phyloP scores from a whole-genome alignment of 37 sponge, comb jelly and placozoan species.

The Chondrosia reniformis region DNA sequence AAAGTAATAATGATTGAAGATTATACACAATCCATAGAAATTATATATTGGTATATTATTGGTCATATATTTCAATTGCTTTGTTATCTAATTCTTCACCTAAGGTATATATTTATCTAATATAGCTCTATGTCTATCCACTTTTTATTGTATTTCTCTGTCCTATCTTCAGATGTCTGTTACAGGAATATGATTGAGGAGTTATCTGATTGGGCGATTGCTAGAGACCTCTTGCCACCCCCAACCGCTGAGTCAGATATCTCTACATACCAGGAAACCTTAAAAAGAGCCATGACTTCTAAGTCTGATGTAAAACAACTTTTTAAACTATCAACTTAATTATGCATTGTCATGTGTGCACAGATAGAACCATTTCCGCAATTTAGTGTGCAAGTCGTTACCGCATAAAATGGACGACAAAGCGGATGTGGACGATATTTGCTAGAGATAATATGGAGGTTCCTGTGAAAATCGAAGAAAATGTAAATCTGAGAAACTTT shows the following conservation, averaged over 20 bases:
- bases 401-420: too few relatives aligned
- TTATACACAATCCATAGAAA: too few relatives aligned
- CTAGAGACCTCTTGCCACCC: neutral
- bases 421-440: neutral
- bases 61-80: too few relatives aligned
- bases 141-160: neutral
- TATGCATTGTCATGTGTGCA: too few relatives aligned
- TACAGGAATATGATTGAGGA: neutral
- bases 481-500: neutral
- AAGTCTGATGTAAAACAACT: neutral
- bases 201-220: neutral
- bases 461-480: neutral
- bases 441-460: conserved; percentile 1
- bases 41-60: too few relatives aligned
- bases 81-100: too few relatives aligned
- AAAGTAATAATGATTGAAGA: too few relatives aligned
- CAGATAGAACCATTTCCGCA: too few relatives aligned
- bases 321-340: too few relatives aligned
- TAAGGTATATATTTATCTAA: too few relatives aligned
- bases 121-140: too few relatives aligned
- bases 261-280: neutral
- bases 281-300: neutral
- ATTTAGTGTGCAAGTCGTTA: too few relatives aligned
- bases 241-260: neutral
- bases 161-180: neutral